Evolutionary conservation across 2,888 invertebrate genomes (phyloP).

Genomic region (Eristalis arbustorum): DNA sequence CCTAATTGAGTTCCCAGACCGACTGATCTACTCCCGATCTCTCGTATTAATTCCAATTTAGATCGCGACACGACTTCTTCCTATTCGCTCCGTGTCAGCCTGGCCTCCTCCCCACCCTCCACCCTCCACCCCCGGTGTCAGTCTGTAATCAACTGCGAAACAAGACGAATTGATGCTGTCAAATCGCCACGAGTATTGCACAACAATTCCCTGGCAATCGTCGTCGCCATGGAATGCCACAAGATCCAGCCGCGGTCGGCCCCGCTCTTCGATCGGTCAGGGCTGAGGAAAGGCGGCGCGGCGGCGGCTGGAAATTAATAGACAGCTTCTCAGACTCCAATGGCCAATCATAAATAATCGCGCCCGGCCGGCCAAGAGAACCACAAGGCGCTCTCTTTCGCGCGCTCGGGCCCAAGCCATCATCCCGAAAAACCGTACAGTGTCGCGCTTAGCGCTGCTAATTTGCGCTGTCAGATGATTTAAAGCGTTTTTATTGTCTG

Average conservation of each 20-base stretch:
- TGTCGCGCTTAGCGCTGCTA: conserved; percentile 57
- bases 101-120: background rate
- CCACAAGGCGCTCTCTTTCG: background rate
- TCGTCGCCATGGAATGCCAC: background rate
- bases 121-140: background rate
- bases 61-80: background rate
- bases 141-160: conserved; percentile 37
- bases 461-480: conserved; percentile 71
- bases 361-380: conserved; percentile 24
- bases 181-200: conserved; percentile 53
- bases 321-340: conserved; percentile 62
- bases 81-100: background rate
- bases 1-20: conserved; percentile 11
- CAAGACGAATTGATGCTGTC: conserved; percentile 64
- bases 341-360: conserved; percentile 67
- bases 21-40: conserved; percentile 4
- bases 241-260: background rate
- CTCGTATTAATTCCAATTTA: background rate
- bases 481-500: conserved; percentile 70
- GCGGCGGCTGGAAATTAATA: conserved; percentile 52
- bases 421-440: conserved; percentile 46
- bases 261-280: background rate
- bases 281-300: background rate
- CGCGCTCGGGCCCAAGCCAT: conserved; percentile 14
- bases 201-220: conserved; percentile 38